A percentile compares a stretch with the other conserved stretches of the same genome.
Evolutionary conservation across 2,113 vertebrate species (phyloP).

Genomic region (Empidonax traillii): DNA sequence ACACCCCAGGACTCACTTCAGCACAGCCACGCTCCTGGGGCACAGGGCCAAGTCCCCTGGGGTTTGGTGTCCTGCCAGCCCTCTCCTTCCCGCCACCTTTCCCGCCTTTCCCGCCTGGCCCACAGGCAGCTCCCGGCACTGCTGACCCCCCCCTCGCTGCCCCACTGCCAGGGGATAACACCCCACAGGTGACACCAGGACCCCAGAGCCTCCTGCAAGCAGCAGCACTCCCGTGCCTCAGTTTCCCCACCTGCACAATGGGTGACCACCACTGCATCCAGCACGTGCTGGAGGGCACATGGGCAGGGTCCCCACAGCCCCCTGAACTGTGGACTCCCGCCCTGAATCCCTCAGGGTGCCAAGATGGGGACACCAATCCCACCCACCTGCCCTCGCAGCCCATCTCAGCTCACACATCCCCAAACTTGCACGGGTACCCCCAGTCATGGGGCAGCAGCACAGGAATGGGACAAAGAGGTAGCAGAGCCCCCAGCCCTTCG

Average conservation of each 20-base stretch:
- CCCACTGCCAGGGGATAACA: accelerated
- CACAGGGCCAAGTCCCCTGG: accelerated
- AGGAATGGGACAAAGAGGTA: neutral
- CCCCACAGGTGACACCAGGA: neutral
- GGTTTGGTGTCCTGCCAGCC: neutral
- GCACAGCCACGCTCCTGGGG: neutral
- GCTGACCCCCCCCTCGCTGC: too few species aligned
- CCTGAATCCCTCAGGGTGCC: neutral
- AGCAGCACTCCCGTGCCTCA: neutral
- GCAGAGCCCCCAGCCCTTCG: neutral
- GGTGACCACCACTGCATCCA: accelerated
- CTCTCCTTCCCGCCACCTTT: neutral
- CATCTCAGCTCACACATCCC: accelerated
- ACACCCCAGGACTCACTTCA: neutral
- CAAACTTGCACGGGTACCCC: accelerated
- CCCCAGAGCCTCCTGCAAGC: neutral
- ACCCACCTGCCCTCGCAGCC: neutral
- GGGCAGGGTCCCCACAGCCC: neutral
- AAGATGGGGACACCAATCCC: neutral
- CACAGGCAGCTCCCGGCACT: accelerated
- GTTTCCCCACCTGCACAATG: neutral
- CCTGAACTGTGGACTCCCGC: accelerated
- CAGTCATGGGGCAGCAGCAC: neutral
- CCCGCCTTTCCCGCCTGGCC: neutral
- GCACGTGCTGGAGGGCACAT: accelerated